Base-by-base conservation (phyloP, 2,797 vertebrate species). In the Pagetopsis macropterus region DNA sequence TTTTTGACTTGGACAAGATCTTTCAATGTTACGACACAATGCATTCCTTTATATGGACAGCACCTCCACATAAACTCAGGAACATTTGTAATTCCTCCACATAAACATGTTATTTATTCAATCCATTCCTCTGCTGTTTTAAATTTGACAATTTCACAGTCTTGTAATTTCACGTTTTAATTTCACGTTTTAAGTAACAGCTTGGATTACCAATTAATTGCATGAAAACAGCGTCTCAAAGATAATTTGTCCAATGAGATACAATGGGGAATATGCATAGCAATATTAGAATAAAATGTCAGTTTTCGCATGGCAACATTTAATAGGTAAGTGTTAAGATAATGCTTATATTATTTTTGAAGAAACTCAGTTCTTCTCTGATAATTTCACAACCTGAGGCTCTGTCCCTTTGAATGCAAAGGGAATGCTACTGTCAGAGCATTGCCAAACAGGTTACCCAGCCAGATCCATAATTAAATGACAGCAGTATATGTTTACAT, bases 401-500 rank as follows among this genome's bases (percentile, higher is more conserved):
- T 64, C 4, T 37, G 16, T 81, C 49, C 61, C n/a, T 49, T 4
- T 63, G 33, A 69, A 66, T 40, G 12, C 50, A 58, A 13, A 31
- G n/a, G n/a, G 10, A n/a, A 67, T 70, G n/a, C 62, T 59, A 46
- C 52, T 41, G 14, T 46, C 11, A 44, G 17, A 49, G 41, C 41
- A 37, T n/a, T 55, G 60, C 27, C 44, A 71, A 76, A 63, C 59
- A 68, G 52, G 59, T 37, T 81, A 17, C 64, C 70, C 65, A 55
- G 67, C 43, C 62, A 56, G 58, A 65, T 70, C 65, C 68, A 70
- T 85, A 76, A 73, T 61, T 49, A 78, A 65, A 57, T 67, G 72
- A 59, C 54, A 62, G 10, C 70, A 74, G 21, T 19, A 9, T 72
- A 57, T 50, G 48, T 72, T 76, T 73, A 63, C 65, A 84, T 81